Base-by-base conservation (phyloP, 2,113 vertebrate genomes). In the Rhinogobius similis region DNA sequence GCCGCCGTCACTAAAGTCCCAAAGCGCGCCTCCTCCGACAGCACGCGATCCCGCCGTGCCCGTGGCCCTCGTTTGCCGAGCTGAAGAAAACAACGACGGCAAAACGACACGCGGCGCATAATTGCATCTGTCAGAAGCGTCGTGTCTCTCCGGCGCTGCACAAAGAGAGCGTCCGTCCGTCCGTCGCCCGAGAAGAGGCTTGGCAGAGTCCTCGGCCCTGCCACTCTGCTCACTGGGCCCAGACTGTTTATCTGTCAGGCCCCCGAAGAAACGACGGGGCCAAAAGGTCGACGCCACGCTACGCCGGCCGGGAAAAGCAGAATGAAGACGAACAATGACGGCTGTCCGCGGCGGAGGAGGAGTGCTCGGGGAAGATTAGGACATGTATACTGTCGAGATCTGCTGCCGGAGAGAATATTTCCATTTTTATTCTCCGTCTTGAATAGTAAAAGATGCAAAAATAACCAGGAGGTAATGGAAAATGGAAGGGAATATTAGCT, bases 41-140 rank as follows among this genome's bases (percentile, higher is more conserved):
- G n/a, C n/a, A n/a, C n/a, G n/a, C n/a, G n/a, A n/a, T n/a, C n/a
- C n/a, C n/a, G n/a, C n/a, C n/a, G n/a, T n/a, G n/a, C n/a, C n/a
- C n/a, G n/a, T n/a, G n/a, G n/a, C n/a, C n/a, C n/a, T n/a, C n/a
- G n/a, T n/a, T n/a, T n/a, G n/a, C n/a, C n/a, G n/a, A n/a, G n/a
- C n/a, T n/a, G n/a, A n/a, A n/a, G 3, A 10, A 21, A 74, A 59
- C 43, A 32, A 21, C 48, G 73, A 53, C 36, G 26, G 20, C 50
- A 62, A 68, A 29, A n/a, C 48, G 77, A 73, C 66, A 73, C 68
- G 67, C 59, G 59, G 10, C 43, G 23, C 66, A 69, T 81, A 82
- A 84, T 75, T 76, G 73, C 38, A 8, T 56, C 84, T 78, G 72
- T 85, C 81, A 75, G 74, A 81, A 27, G 62, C 5, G 52, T 65